These are phyloP conservation scores for Acleris laterana DNA, from an alignment of 2,888 invertebrate species.

Conservation along the genomic window DNA sequence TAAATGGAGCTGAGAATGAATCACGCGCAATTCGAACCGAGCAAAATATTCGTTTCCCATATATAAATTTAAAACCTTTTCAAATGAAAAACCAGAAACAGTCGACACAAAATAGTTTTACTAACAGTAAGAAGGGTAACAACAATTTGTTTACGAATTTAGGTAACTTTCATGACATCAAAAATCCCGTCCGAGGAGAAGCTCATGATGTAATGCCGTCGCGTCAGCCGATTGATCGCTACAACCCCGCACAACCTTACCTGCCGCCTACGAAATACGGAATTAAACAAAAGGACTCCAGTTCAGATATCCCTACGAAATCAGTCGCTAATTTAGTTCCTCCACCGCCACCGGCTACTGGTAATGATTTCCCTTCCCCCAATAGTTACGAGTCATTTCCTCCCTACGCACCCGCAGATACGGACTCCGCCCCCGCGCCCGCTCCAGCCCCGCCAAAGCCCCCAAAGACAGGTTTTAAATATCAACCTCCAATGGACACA, in stretches of 20 bases:
- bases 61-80: conserved; percentile 75
- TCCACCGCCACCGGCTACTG: conserved; percentile 64
- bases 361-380: conserved; percentile 66
- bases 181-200: conserved; percentile 73
- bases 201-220: conserved; percentile 62
- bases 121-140: conserved; percentile 61
- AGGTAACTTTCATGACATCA: conserved; percentile 66
- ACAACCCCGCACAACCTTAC: conserved; percentile 80
- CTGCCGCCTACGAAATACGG: conserved; percentile 67
- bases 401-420: conserved; percentile 58
- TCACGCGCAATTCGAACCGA: conserved; percentile 77
- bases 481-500: conserved; percentile 51
- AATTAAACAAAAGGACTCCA: conserved; percentile 63
- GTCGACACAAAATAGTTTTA: conserved; percentile 48
- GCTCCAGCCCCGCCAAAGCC: conserved; percentile 38
- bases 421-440: conserved; percentile 37
- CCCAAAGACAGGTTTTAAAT: conserved; percentile 42
- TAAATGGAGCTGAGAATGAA: conserved; percentile 75
- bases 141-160: conserved; percentile 64
- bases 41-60: conserved; percentile 71
- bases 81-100: conserved; percentile 68
- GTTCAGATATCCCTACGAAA: conserved; percentile 48
- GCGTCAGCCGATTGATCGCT: conserved; percentile 69
- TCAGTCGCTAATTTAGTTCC: conserved; percentile 66
- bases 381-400: conserved; percentile 74